Conservation (phyloP, 2,797 vertebrate genomes). For the Gobio occitaniae region DNA sequence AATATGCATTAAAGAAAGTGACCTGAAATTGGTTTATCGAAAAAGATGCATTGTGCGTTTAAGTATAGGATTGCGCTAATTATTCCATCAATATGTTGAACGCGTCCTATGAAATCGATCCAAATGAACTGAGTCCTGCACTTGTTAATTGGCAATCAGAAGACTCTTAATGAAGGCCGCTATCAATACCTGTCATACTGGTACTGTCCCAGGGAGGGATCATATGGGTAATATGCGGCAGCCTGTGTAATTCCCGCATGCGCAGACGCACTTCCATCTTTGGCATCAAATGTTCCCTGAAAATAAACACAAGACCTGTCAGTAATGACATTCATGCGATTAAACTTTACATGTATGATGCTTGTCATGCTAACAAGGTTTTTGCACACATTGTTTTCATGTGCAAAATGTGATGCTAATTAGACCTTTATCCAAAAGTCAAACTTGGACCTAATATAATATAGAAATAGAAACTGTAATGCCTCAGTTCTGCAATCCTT, state of each 20-base stretch:
- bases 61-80: conserved; percentile 8
- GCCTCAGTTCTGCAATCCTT: not conserved
- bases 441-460: not conserved
- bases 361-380: not conserved
- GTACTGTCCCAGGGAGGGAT: conserved; percentile 93
- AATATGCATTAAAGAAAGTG: conserved; percentile 24
- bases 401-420: not conserved
- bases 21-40: not conserved
- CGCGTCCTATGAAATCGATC: conserved; percentile 4
- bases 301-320: conserved; percentile 59
- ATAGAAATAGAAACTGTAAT: not conserved
- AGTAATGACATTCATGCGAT: conserved; percentile 2
- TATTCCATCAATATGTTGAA: conserved; percentile 29
- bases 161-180: conserved; percentile 22
- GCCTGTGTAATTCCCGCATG: conserved; percentile 92
- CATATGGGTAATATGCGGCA: conserved; percentile 93
- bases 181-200: conserved; percentile 87
- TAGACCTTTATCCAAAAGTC: not conserved
- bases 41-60: not conserved
- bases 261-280: conserved; percentile 90
- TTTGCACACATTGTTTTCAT: not conserved
- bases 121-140: conserved; percentile 10
- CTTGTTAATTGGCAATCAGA: conserved; percentile 41
- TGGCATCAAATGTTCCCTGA: conserved; percentile 93
- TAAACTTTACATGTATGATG: not conserved